These are phyloP conservation scores for Mizuhopecten yessoensis DNA, from an alignment of 1,140 invertebrate species.

Conservation along the genomic window DNA sequence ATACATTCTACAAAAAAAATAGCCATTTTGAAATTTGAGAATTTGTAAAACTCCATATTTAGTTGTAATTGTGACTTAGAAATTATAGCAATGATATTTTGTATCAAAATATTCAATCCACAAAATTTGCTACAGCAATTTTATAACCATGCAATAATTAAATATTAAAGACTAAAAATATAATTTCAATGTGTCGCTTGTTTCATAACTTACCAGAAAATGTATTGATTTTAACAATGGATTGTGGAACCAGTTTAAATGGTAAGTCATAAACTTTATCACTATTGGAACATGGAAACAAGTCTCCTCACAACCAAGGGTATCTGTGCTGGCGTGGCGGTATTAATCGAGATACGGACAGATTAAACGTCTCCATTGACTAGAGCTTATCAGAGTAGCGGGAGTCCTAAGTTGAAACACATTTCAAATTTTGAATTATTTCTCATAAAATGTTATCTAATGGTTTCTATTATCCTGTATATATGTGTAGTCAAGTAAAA, in stretches of 20 bases:
- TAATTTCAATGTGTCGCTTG: no score
- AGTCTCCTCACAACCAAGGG: not conserved
- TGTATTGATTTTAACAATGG: not conserved
- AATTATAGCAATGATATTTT: no score
- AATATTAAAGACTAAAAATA: no score
- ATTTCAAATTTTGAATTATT: not conserved
- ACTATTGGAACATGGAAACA: not conserved
- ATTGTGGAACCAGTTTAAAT: not conserved
- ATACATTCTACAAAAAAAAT: no score
- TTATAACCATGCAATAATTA: no score
- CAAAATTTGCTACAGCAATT: no score
- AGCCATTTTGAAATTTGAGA: no score
- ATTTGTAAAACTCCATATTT: no score
- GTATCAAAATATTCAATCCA: no score
- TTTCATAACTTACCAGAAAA: no score
- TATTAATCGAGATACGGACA: not conserved
- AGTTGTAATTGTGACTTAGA: no score
- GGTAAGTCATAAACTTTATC: not conserved
- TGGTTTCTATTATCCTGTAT: not conserved
- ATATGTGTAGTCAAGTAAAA: not conserved
- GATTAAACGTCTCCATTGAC: not conserved
- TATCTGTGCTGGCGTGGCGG: not conserved
- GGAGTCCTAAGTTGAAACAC: not conserved
- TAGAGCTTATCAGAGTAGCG: not conserved
- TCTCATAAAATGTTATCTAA: conserved; percentile 1